Base-by-base conservation (phyloP, 2,888 invertebrate genomes). In the Drosophila emarginata region DNA sequence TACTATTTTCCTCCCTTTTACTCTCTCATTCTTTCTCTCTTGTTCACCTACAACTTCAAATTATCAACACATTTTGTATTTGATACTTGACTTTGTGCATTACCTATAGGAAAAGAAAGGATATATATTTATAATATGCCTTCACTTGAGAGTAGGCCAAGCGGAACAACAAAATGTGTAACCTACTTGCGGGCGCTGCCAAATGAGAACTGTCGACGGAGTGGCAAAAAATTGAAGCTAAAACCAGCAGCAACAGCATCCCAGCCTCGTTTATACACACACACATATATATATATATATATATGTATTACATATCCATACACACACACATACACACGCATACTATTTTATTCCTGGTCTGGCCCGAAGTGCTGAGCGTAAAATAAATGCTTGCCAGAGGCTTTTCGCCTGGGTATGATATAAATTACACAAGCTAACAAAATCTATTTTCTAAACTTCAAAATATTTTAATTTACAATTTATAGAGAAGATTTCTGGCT, bases 121-220 rank as follows among this genome's bases (percentile, higher is more conserved):
- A 57, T 56, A 32, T 56, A 32, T 11, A 32, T 57, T 72, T 64
- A 40, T 59, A 57, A 37, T 45, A 21, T 45, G 18, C 11, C 21
- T 45, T 11, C n/a, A 21, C 9, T 45, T 45, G 11, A 45, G 18
- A 45, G 67, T 58, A 6, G n/a, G n/a, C 21, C 15, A 57, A n/a
- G 67, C 51, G 62, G 63, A 50, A 68, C 59, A 36, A 77, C 80
- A 84, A 82, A 82, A 80, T 82, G 59, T 83, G 77, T 82, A 86
- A 83, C 87, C 84, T 83, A 86, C 87, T 86, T 86, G 81, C 75
- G 73, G 79, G 77, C 87, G 81, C 87, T 80, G 75, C 64, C 52
- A 72, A 74, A 80, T 76, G 79, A 67, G 69, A 83, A 82, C 80
- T 86, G 84, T 61, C 72, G 26, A 50, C 50, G 32, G 52, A 70